Evolutionary conservation across 2,888 invertebrate species (phyloP).

Genomic region (Autographa pulchrina): DNA sequence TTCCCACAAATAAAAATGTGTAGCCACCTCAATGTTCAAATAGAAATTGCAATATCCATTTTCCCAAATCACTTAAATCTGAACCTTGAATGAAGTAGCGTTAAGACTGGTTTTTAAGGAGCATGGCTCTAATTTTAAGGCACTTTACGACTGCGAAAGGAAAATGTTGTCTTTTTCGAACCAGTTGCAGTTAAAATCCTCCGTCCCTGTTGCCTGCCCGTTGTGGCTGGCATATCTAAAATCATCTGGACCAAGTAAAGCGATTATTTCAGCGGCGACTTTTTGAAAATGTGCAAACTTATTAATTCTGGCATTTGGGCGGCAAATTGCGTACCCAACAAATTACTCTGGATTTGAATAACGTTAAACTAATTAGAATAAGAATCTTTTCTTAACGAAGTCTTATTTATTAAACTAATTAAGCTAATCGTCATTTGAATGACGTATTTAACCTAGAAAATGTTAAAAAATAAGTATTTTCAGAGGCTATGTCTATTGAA

Average conservation of each 20-base stretch:
- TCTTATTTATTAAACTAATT: constrained; percentile 17
- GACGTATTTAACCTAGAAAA: neutral
- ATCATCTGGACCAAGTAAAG: constrained; percentile 87
- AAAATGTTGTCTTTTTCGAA: constrained; percentile 89
- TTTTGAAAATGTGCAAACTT: constrained; percentile 85
- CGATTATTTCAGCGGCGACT: constrained; percentile 81
- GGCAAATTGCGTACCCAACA: constrained; percentile 68
- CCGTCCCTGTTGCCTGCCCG: constrained; percentile 82
- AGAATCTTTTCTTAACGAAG: constrained; percentile 26
- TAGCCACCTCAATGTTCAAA: constrained; percentile 85
- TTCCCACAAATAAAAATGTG: constrained; percentile 87
- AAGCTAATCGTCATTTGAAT: neutral
- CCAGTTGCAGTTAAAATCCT: constrained; percentile 87
- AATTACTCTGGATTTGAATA: constrained; percentile 58
- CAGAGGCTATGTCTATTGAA: too few species aligned
- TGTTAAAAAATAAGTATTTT: too few species aligned
- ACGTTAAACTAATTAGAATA: constrained; percentile 45
- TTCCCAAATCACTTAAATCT: constrained; percentile 66
- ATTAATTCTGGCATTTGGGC: constrained; percentile 77
- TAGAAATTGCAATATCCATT: constrained; percentile 85
- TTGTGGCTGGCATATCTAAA: constrained; percentile 83
- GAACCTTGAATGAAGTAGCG: constrained; percentile 60
- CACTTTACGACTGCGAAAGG: constrained; percentile 67
- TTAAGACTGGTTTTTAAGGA: constrained; percentile 65
- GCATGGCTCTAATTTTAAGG: constrained; percentile 62